phyloP scores from a whole-genome alignment of 2,888 invertebrate genomes.

The Penaeus monodon region DNA sequence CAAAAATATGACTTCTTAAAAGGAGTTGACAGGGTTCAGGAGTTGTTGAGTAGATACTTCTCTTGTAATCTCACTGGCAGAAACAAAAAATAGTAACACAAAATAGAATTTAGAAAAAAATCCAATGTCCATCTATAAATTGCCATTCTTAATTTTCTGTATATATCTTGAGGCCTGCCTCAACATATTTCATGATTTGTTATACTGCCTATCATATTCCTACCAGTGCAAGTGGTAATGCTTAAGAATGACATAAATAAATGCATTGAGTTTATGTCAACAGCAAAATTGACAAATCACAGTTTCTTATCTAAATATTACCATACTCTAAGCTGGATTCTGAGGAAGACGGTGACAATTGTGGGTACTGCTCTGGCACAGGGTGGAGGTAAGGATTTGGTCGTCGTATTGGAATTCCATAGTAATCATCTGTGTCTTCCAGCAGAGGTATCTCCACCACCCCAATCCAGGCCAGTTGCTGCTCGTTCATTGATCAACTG shows the following conservation, averaged over 20 bases:
- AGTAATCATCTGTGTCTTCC: constrained; percentile 65
- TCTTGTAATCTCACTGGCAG: too few species aligned
- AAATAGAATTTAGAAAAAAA: too few species aligned
- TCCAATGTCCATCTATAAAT: too few species aligned
- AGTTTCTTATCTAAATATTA: constrained; percentile 35
- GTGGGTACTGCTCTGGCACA: constrained; percentile 56
- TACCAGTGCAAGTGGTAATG: too few species aligned
- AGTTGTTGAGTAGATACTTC: constrained; percentile 11
- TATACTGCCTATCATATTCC: too few species aligned
- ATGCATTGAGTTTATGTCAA: background rate
- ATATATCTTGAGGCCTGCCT: too few species aligned
- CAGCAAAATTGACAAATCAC: background rate
- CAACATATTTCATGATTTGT: too few species aligned
- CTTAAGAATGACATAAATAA: background rate
- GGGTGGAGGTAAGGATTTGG: constrained; percentile 63
- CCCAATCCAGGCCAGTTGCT: constrained; percentile 52
- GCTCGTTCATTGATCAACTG: constrained; percentile 68
- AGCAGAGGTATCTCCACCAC: constrained; percentile 64
- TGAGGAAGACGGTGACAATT: constrained; percentile 54
- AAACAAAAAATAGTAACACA: too few species aligned
- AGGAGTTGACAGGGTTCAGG: constrained; percentile 48
- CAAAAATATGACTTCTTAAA: background rate
- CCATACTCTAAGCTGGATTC: constrained; percentile 59
- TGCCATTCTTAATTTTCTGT: too few species aligned
- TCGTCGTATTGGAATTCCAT: constrained; percentile 63